Conservation (phyloP, 2,113 vertebrate species). For the Muscicapa adusta region DNA sequence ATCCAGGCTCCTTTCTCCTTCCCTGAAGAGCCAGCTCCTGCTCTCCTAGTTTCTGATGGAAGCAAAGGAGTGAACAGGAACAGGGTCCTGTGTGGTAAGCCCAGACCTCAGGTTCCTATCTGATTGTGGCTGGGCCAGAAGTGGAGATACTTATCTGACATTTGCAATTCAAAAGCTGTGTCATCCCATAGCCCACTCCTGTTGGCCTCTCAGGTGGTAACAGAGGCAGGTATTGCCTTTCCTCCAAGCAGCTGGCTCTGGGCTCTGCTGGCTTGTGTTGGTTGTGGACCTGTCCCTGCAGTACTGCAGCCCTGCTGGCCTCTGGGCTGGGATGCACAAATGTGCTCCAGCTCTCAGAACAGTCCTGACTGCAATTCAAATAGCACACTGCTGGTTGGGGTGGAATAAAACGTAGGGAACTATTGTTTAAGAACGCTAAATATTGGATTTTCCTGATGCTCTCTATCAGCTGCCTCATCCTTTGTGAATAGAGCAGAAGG, state of each 20-base stretch:
- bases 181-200: not conserved
- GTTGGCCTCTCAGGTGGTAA: not conserved
- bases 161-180: not conserved
- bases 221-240: not conserved
- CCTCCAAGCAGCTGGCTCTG: not conserved
- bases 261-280: not conserved
- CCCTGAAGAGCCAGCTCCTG: not conserved
- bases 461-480: not conserved
- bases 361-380: not conserved
- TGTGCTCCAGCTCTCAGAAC: not conserved
- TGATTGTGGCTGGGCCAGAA: not conserved
- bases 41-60: not conserved
- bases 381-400: not conserved
- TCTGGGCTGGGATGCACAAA: not conserved
- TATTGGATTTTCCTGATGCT: not conserved
- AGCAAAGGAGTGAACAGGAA: not conserved
- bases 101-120: not conserved
- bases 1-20: not conserved
- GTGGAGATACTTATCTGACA: not conserved
- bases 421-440: not conserved
- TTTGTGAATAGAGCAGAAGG: not conserved
- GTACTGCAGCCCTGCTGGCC: not conserved
- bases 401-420: not conserved
- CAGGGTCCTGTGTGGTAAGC: not conserved
- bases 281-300: not conserved